Conservation (phyloP, 2,797 vertebrate species). For the Chaunax sp. region DNA sequence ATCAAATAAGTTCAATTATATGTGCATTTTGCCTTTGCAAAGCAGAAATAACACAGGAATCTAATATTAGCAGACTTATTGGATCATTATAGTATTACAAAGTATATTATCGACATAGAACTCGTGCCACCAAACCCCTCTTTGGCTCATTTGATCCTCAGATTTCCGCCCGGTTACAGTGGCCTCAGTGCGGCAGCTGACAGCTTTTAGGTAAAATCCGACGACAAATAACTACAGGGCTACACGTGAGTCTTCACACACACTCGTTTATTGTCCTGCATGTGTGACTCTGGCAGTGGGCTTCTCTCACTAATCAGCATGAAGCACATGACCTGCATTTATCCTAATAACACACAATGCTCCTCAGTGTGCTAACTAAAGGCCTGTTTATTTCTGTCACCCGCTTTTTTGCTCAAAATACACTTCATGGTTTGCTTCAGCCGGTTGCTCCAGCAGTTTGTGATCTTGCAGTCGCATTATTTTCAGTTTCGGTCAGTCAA, state of each 20-base stretch:
- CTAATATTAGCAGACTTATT: background rate
- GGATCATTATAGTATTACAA: background rate
- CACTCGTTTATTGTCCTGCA: constrained; percentile 42
- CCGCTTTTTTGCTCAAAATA: constrained; percentile 13
- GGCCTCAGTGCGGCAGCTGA: constrained; percentile 55
- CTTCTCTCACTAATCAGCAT: constrained; percentile 55
- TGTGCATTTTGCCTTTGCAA: background rate
- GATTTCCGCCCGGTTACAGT: constrained; percentile 17
- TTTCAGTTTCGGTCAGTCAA: background rate
- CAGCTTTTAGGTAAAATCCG: constrained; percentile 55
- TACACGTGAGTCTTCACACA: constrained; percentile 55
- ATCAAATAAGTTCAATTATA: too few relatives aligned
- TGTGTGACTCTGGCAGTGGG: constrained; percentile 40
- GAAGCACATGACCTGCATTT: constrained; percentile 76
- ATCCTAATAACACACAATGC: constrained; percentile 67
- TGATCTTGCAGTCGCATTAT: background rate
- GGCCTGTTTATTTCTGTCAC: constrained; percentile 16
- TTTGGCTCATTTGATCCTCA: background rate
- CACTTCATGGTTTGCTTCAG: background rate
- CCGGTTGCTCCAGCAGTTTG: background rate
- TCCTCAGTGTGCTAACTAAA: constrained; percentile 54
- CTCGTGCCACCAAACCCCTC: background rate
- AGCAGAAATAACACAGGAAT: constrained; percentile 7
- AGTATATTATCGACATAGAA: background rate
- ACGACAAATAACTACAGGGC: constrained; percentile 32